Evolutionary conservation across 2,888 invertebrate genomes (phyloP).

Genomic region (Syrphus vitripennis): DNA sequence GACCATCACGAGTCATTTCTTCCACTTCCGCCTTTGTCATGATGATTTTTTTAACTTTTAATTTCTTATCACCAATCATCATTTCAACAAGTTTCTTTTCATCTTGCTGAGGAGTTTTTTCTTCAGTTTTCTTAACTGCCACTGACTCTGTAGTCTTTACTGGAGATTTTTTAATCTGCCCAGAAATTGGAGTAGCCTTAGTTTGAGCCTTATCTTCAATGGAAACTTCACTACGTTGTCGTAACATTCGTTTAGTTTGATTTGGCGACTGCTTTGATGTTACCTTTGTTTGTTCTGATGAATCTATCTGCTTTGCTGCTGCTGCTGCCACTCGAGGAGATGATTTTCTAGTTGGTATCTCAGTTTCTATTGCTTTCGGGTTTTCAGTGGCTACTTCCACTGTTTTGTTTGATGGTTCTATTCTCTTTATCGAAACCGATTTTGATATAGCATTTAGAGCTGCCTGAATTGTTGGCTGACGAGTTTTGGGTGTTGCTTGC

Average conservation of each 20-base stretch:
- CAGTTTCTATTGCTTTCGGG: neutral
- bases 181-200: neutral
- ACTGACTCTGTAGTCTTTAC: neutral
- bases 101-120: neutral
- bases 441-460: conserved; percentile 33
- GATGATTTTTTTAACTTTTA: conserved; percentile 85
- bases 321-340: neutral
- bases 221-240: conserved; percentile 31
- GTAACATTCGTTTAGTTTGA: neutral
- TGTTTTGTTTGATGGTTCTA: neutral
- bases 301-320: neutral
- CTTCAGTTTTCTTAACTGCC: conserved; percentile 2
- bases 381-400: too few relatives aligned
- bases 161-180: conserved; percentile 7
- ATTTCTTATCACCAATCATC: conserved; percentile 85
- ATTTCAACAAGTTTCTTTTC: conserved; percentile 78
- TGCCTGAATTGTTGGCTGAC: conserved; percentile 56
- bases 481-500: conserved; percentile 3
- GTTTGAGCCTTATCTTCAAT: neutral
- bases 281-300: neutral
- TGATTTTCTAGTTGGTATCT: neutral
- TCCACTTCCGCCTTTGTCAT: conserved; percentile 86
- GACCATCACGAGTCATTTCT: conserved; percentile 86
- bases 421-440: conserved; percentile 44
- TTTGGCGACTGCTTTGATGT: neutral